Evolutionary conservation across 2,888 invertebrate species (phyloP), one percentile per base, ranked within the genome.

Genomic region (Pyrocoelia pectoralis): DNA sequence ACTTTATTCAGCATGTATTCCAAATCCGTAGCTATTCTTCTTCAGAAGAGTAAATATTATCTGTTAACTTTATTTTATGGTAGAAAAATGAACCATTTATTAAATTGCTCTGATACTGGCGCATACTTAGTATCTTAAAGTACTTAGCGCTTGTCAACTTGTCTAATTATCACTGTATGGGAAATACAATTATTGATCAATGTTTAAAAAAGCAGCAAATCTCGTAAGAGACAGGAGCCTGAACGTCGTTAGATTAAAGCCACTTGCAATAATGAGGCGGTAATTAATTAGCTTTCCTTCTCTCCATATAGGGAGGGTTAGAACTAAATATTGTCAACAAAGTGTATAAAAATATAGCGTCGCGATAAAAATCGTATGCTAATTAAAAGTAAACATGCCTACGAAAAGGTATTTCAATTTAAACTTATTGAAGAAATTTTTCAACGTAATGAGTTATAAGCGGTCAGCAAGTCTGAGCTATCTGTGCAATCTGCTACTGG

Each of bases 401-500:
- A 67, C 68, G 68, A 73, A 71, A 74, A 75, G 74, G 74, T 72
- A 72, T 70, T 75, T 77, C 76, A 73, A 75, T 76, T 76, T 73
- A 70, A 65, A 69, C 55, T 73, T 73, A 76, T 76, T 72, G 75
- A 70, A 60, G 70, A 69, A 72, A 78, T 78, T 76, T 77, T 75
- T 78, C 75, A 77, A 61, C 68, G 71, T 77, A 77, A 77, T 76
- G 77, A 74, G 71, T 72, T 70, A 33, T 33, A 68, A 68, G 61
- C 66, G 65, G 66, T 67, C 59, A 66, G 62, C 66, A 64, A 61
- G 61, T 61, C 61, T 51, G 57, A 65, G 69, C 61, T 73, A 76
- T 75, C 73, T 71, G 69, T 70, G 70, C 70, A 72, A 77, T 76
- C 74, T 75, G 75, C 76, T 77, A 76, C 76, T 73, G 76, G 72